These are phyloP conservation scores for Megaceryle torquata DNA, from an alignment of 2,113 vertebrate species.

Conservation along the genomic window DNA sequence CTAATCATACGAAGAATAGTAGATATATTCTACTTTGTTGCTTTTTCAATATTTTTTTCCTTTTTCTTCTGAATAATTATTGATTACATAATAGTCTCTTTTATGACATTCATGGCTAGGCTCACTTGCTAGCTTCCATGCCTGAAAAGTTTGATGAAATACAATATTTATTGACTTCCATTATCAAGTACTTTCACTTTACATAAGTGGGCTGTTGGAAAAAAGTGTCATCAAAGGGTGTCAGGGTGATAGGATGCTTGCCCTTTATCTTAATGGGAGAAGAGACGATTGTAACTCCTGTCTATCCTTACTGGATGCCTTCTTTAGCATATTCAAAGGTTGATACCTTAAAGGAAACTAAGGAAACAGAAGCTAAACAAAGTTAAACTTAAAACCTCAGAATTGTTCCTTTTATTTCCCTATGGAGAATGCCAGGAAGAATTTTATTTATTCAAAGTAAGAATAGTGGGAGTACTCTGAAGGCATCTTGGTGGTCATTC, in stretches of 20 bases:
- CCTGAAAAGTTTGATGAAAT: not conserved
- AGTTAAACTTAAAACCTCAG: not conserved
- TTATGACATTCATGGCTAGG: not conserved
- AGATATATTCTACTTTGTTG: not conserved
- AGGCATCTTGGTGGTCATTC: conserved; percentile 1
- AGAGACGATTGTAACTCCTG: not conserved
- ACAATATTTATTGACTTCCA: not conserved
- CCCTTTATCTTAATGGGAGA: not conserved
- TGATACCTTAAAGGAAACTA: not conserved
- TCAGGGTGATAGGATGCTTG: not conserved
- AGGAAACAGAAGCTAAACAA: not conserved
- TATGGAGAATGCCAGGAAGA: not conserved
- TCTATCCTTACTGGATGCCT: not conserved
- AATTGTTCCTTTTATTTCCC: not conserved
- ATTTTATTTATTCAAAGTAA: conserved; percentile 1
- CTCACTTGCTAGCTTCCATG: not conserved
- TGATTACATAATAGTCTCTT: conserved; percentile 36
- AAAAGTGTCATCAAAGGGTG: not conserved
- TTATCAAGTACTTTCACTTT: conserved; percentile 3
- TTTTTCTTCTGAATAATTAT: conserved; percentile 23
- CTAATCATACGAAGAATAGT: not conserved
- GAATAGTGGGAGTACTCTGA: not conserved
- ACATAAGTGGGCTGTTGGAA: not conserved
- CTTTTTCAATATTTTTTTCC: not conserved
- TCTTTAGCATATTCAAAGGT: not conserved